These are phyloP conservation scores for Nematopogon swammerdamellus DNA, from an alignment of 2,888 invertebrate species.

Conservation along the genomic window DNA sequence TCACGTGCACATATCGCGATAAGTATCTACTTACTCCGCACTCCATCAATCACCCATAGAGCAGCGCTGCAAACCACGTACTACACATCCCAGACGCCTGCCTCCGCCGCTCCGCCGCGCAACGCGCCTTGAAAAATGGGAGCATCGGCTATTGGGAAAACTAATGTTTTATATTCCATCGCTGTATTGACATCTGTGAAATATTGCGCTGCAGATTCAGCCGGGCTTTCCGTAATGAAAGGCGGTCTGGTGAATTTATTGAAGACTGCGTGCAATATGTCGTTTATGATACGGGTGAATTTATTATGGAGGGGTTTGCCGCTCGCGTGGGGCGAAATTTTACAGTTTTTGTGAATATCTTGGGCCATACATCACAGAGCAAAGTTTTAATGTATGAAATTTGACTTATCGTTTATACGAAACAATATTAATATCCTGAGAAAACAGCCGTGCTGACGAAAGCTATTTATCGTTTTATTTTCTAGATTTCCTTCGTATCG, in stretches of 20 bases:
- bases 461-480: no score
- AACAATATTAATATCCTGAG: no score
- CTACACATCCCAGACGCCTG: neutral
- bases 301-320: neutral
- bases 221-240: constrained; percentile 3
- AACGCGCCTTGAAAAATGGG: neutral
- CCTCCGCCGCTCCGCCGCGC: no score
- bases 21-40: neutral
- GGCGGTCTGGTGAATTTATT: neutral
- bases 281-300: neutral
- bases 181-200: constrained; percentile 41
- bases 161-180: constrained; percentile 43
- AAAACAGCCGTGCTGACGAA: no score
- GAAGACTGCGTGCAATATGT: neutral
- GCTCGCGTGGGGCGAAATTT: neutral
- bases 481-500: no score
- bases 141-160: constrained; percentile 14
- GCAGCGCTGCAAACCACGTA: neutral
- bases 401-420: no score
- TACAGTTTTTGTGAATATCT: neutral
- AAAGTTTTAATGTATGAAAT: no score
- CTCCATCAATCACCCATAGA: neutral
- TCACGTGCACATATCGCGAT: neutral
- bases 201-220: constrained; percentile 36
- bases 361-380: neutral